These are phyloP conservation scores for Lasioglossum calceatum DNA, from an alignment of 2,888 invertebrate genomes.

Conservation along the genomic window DNA sequence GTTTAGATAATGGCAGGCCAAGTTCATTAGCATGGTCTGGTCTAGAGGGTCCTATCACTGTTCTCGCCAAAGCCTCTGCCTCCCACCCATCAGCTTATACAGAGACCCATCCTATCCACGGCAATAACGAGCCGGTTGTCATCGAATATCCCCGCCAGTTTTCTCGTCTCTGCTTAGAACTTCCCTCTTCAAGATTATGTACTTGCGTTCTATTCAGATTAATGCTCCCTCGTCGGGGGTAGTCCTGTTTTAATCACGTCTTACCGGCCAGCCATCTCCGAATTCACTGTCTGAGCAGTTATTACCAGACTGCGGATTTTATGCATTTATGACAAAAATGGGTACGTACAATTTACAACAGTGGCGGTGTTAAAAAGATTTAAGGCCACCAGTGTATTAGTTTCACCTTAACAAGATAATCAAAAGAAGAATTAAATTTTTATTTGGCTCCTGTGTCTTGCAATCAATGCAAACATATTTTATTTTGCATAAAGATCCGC, in stretches of 20 bases:
- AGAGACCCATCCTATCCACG: conserved; percentile 24
- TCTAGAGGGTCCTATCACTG: conserved; percentile 66
- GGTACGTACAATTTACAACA: too few relatives aligned
- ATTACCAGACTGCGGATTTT: too few relatives aligned
- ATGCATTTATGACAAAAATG: too few relatives aligned
- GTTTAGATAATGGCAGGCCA: conserved; percentile 78
- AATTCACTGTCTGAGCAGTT: not conserved
- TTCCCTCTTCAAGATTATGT: not conserved
- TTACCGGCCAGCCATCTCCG: not conserved
- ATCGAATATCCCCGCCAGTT: conserved; percentile 34
- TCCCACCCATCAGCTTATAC: conserved; percentile 40
- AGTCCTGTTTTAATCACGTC: not conserved
- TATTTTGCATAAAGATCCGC: too few relatives aligned
- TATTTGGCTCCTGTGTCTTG: too few relatives aligned
- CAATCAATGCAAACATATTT: too few relatives aligned
- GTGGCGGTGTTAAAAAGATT: too few relatives aligned
- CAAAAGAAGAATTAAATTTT: too few relatives aligned
- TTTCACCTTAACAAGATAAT: too few relatives aligned
- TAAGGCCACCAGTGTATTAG: too few relatives aligned
- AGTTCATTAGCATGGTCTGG: conserved; percentile 78
- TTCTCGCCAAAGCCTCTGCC: conserved; percentile 47
- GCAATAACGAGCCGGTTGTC: conserved; percentile 48
- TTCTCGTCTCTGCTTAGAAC: not conserved
- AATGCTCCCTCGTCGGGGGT: not conserved
- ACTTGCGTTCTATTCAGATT: not conserved